Evolutionary conservation across 2,113 vertebrate species (phyloP), one percentile per base, ranked within the genome.

Genomic region (Oreochromis spilurus): DNA sequence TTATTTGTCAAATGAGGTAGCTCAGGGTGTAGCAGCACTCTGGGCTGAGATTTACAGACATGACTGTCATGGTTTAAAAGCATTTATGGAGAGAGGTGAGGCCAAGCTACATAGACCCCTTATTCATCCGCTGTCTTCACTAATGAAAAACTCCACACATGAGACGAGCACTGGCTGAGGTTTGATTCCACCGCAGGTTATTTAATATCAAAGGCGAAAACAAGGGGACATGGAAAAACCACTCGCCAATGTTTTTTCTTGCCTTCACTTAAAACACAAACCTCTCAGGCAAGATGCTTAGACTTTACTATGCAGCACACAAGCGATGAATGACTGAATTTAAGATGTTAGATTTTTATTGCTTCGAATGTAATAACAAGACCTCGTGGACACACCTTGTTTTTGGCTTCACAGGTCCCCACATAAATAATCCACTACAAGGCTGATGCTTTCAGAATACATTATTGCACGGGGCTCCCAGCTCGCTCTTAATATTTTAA

Each of bases 361-460:
- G 94, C 91, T 88, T 82, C 50, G 77, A 89, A 91, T 89, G 94
- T 90, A 95, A 95, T 92, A 94, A 94, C 93, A 95, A 93, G 93
- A 93, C 90, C 92, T 91, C 88, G 60, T 84, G 93, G 94, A 95
- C 96, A 96, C 95, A 95, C 96, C 96, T 95, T 94, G 92, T 93
- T 95, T 95, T 95, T 94, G 91, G 92, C 93, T 94, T 93, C 67
- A 54, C 85, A 55, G 72, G 65, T 92, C 89, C 62, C 83, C 94
- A 88, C 94, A 96, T 96, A 96, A 97, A 97, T 96, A 95, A 95
- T 94, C 95, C 79, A 82, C 91, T 88, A 93, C 92, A 91, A 93
- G 94, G 87, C 88, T 82, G 93, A 95, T 93, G 93, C 93, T 93
- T 95, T 95, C 92, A 91, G 95, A 95, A 85, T 84, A 89, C 88